Conservation (phyloP, 2,888 invertebrate species). For the Apocheima hispidaria region DNA sequence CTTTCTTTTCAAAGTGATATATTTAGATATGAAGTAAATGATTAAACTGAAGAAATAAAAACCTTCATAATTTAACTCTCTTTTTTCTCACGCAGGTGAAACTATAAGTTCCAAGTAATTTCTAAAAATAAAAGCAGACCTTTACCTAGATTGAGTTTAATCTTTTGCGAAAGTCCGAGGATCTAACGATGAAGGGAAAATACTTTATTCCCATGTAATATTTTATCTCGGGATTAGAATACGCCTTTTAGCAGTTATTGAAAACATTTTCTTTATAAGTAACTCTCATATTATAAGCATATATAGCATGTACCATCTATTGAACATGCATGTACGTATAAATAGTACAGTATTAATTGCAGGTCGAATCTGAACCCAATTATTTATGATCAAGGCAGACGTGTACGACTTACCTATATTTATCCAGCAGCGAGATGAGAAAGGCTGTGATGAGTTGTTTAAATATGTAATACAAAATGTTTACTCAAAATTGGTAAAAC, state of each 20-base stretch:
- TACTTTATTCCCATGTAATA: background rate
- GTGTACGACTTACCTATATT: no score
- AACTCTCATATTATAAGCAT: background rate
- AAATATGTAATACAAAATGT: no score
- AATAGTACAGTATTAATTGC: no score
- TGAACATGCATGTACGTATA: background rate
- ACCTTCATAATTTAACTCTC: no score
- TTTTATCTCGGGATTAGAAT: slow-evolving; percentile 3
- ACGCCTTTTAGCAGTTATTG: background rate
- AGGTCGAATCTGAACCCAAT: no score
- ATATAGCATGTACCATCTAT: background rate
- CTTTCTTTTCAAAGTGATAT: slow-evolving; percentile 1
- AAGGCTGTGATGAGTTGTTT: no score
- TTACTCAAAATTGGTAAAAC: no score
- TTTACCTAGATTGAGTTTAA: background rate
- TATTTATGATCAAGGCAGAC: no score
- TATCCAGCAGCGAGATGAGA: no score
- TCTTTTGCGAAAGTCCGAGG: background rate
- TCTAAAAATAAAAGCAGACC: background rate
- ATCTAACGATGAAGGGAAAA: background rate
- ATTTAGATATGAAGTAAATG: no score
- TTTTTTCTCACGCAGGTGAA: background rate
- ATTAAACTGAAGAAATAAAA: no score
- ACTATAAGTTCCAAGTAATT: background rate
- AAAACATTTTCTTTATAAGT: background rate